Evolutionary conservation across 2,797 vertebrate species (phyloP), one percentile per base, ranked within the genome.

Genomic region (Amniataba percoides): DNA sequence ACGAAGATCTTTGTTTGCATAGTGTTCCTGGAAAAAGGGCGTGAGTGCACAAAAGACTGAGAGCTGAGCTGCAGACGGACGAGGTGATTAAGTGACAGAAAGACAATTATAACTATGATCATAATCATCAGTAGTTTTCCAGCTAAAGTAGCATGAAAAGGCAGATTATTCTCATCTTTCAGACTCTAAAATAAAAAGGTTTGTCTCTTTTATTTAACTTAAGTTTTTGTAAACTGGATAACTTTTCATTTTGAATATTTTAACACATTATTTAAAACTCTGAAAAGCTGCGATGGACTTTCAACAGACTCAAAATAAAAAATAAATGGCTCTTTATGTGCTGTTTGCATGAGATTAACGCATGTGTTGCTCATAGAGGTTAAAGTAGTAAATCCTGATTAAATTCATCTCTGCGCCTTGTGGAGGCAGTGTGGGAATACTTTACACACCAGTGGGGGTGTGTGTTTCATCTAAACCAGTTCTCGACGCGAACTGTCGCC

Each of bases 371-470:
- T 46, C 15, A 61, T n/a, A 10, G 4, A 27, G 27, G 27, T 27
- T 27, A 27, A 52, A 7, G 16, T 1, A 14, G 36, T 14, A n/a
- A 58, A 51, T 9, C 0, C 6, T 9, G 7, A 49, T 48, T 15
- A 18, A 0, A 21, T 70, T 67, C 71, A 7, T 6, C 1, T 1
- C 0, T 1, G 19, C 39, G 71, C 79, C 79, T 15, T 43, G 4
- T 65, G 87, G 77, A 68, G 78, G 75, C 67, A 48, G 51, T 27
- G 72, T 71, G 59, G 34, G 2, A 53, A 3, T 6, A 34, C 13
- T 1, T 13, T 19, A 9, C 18, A 59, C 40, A 19, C 49, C 58
- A 46, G 46, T 0, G 49, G 67, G 80, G 40, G 3, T n/a, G 23
- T 2, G 27, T 27, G 27, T 27, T 14, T 31, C 45, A 51, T 14